phyloP scores from a whole-genome alignment of 2,113 vertebrate species.

The Periophthalmodon schlosseri region DNA sequence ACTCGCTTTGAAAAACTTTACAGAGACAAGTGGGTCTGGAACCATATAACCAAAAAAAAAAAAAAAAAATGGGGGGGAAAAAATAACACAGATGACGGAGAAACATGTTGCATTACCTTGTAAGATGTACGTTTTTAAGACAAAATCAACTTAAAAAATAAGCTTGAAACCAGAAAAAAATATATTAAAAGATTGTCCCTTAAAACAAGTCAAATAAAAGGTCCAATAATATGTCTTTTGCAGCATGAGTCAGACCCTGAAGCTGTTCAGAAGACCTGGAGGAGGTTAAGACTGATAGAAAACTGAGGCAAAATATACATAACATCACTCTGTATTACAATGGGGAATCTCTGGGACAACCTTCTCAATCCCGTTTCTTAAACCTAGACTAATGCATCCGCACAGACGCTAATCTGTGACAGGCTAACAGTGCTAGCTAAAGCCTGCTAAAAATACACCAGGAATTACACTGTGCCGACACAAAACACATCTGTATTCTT shows the following conservation, averaged over 20 bases:
- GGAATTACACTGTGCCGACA: background rate
- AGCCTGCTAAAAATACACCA: background rate
- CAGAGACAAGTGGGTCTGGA: too few species aligned
- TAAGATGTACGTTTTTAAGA: too few species aligned
- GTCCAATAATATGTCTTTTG: background rate
- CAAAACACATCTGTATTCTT: conserved; percentile 6
- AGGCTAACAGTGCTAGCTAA: conserved; percentile 1
- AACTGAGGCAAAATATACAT: background rate
- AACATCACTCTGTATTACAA: background rate
- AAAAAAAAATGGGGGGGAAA: too few species aligned
- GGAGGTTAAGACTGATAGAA: background rate
- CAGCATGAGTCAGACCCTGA: background rate
- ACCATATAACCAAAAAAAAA: too few species aligned
- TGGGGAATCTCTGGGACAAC: background rate
- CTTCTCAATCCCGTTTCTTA: background rate
- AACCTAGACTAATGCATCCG: conserved; percentile 2
- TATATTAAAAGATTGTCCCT: background rate
- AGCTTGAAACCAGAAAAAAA: too few species aligned
- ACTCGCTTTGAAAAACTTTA: too few species aligned
- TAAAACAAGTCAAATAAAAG: background rate
- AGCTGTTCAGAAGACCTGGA: background rate
- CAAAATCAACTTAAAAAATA: too few species aligned
- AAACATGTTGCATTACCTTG: too few species aligned
- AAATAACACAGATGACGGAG: too few species aligned
- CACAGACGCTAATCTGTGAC: background rate